Conservation (phyloP, 2,797 vertebrate species). For the Avahi laniger region DNA sequence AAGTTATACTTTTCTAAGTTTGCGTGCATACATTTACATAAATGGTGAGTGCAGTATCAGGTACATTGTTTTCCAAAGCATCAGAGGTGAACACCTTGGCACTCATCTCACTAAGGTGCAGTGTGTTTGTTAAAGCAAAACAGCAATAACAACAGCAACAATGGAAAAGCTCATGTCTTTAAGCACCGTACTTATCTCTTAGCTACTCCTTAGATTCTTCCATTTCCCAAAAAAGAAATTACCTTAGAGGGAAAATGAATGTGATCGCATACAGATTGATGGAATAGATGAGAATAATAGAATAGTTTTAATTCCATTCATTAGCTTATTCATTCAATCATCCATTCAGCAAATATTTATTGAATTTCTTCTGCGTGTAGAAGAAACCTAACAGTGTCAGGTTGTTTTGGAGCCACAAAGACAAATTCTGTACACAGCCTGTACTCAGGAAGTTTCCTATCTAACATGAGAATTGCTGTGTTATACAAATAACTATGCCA, state of each 20-base stretch:
- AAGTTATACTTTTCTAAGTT: constrained; percentile 78
- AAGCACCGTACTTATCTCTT: neutral
- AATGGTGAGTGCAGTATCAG: constrained; percentile 67
- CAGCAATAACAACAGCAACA: neutral
- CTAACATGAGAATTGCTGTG: neutral
- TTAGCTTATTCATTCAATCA: neutral
- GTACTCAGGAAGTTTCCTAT: neutral
- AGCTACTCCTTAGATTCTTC: neutral
- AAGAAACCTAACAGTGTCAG: neutral
- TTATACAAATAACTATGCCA: neutral
- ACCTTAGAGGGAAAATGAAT: neutral
- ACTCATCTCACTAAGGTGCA: constrained; percentile 68
- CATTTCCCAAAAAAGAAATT: neutral
- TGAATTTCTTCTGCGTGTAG: neutral
- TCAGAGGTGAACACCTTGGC: neutral
- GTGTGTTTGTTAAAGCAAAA: constrained; percentile 65
- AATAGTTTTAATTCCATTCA: neutral
- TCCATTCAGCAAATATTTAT: neutral
- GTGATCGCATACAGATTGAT: neutral
- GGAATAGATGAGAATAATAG: neutral
- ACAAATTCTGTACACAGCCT: neutral
- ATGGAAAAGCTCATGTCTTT: neutral
- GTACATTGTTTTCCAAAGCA: constrained; percentile 71
- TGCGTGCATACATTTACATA: constrained; percentile 65
- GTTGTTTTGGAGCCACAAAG: neutral